A percentile compares a stretch with the other conserved stretches of the same genome.
These are phyloP conservation scores for Parnassius glacialis DNA, from an alignment of 2,888 invertebrate species.

Conservation along the genomic window DNA sequence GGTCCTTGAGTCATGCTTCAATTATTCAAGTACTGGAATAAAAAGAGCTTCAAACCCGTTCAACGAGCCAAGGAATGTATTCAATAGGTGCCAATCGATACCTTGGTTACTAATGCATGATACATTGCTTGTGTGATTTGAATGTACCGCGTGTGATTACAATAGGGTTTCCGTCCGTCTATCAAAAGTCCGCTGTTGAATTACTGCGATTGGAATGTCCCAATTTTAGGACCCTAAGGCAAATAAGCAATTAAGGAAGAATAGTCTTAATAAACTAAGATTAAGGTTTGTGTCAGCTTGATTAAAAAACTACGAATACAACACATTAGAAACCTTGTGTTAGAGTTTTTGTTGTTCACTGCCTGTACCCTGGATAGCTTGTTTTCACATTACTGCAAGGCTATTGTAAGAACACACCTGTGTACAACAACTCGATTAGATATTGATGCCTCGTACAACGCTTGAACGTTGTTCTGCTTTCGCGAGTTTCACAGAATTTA, in stretches of 20 bases:
- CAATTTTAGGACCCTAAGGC: no score
- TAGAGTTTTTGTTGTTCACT: no score
- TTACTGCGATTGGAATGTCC: no score
- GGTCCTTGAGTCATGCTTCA: background rate
- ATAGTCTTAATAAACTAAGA: no score
- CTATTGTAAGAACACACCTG: constrained; percentile 7
- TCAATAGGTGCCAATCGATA: constrained; percentile 19
- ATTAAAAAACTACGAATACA: no score
- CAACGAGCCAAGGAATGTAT: constrained; percentile 21
- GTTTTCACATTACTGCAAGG: background rate
- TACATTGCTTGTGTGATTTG: constrained; percentile 12
- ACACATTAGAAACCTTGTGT: no score
- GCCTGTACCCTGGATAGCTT: no score
- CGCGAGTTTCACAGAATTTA: constrained; percentile 11
- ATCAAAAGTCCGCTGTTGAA: no score
- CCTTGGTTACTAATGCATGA: constrained; percentile 13
- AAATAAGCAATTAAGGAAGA: no score
- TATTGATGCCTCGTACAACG: constrained; percentile 10
- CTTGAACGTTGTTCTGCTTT: constrained; percentile 10
- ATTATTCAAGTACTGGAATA: constrained; percentile 19
- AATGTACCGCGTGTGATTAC: constrained; percentile 10
- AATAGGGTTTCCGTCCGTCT: background rate
- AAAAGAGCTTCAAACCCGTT: constrained; percentile 10
- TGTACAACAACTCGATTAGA: background rate
- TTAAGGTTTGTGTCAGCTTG: no score